phyloP scores from a whole-genome alignment of 2,113 vertebrate genomes.

The Lasiurus cinereus region DNA sequence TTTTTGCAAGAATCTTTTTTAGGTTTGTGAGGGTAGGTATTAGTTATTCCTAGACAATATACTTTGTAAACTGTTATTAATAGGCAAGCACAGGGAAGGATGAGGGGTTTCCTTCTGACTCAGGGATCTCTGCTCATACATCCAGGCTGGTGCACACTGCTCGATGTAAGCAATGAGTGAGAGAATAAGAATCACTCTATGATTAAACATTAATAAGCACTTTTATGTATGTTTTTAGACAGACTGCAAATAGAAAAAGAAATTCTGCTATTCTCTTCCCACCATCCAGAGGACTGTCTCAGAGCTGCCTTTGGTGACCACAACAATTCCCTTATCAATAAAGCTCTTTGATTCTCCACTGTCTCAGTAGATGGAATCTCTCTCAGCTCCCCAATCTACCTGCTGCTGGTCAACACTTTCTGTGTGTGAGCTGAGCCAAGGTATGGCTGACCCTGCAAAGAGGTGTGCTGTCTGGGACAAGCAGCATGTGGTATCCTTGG shows the following conservation, averaged over 20 bases:
- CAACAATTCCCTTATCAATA: neutral
- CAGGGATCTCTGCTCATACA: neutral
- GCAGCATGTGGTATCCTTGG: too few relatives aligned
- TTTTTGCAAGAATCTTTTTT: conserved; percentile 9
- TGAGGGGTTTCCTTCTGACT: neutral
- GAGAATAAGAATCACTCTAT: neutral
- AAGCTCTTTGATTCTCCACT: neutral
- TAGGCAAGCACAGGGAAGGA: neutral
- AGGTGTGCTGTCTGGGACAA: rapidly evolving
- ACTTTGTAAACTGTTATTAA: neutral
- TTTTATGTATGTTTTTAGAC: neutral
- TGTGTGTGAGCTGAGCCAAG: neutral
- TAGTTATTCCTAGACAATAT: neutral
- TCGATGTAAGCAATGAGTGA: neutral
- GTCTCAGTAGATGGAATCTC: neutral
- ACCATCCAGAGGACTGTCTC: neutral
- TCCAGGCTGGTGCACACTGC: rapidly evolving
- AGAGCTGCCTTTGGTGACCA: neutral
- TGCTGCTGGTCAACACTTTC: neutral
- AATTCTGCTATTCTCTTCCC: neutral
- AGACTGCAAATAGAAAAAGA: neutral
- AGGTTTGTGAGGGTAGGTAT: neutral
- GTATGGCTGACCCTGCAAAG: neutral
- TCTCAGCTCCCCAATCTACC: neutral
- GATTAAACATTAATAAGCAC: neutral